Conservation (phyloP, 2,797 vertebrate genomes). For the Setipinna tenuifilis region DNA sequence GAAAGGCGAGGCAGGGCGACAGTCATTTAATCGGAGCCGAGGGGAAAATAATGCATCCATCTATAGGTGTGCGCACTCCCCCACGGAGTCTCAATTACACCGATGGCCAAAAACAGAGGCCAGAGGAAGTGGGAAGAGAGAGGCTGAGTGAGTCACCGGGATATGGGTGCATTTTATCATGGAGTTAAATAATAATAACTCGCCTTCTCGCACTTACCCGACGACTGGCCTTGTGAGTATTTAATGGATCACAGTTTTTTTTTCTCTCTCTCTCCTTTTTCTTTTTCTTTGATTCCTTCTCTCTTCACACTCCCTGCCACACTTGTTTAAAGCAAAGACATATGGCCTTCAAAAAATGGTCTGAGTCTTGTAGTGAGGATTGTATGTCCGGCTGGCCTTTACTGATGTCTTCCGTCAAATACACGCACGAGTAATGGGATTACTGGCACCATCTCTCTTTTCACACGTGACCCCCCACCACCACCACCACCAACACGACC, state of each 20-base stretch:
- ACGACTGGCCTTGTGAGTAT: constrained; percentile 55
- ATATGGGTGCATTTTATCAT: constrained; percentile 64
- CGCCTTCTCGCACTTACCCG: constrained; percentile 66
- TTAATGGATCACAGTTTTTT: constrained; percentile 55
- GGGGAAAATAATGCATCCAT: constrained; percentile 53
- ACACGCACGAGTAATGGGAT: constrained; percentile 52
- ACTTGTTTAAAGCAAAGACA: constrained; percentile 56
- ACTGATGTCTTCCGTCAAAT: constrained; percentile 48
- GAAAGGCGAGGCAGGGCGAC: not conserved
- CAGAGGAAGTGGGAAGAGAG: constrained; percentile 60
- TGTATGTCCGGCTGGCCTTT: constrained; percentile 37
- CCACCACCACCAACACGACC: too few species aligned
- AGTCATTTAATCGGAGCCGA: not conserved
- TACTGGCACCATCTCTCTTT: constrained; percentile 35
- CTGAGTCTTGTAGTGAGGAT: constrained; percentile 43
- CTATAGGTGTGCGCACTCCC: constrained; percentile 63
- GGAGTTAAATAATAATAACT: constrained; percentile 67
- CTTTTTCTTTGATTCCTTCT: not conserved
- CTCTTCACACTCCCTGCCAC: constrained; percentile 39
- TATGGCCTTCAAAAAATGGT: constrained; percentile 57
- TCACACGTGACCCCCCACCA: not conserved
- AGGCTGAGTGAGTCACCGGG: constrained; percentile 55
- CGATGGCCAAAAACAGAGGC: constrained; percentile 58
- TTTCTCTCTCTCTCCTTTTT: not conserved
- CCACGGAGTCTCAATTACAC: constrained; percentile 68